Conservation (phyloP, 2,888 invertebrate genomes). For the Acanthosepion esculentum region DNA sequence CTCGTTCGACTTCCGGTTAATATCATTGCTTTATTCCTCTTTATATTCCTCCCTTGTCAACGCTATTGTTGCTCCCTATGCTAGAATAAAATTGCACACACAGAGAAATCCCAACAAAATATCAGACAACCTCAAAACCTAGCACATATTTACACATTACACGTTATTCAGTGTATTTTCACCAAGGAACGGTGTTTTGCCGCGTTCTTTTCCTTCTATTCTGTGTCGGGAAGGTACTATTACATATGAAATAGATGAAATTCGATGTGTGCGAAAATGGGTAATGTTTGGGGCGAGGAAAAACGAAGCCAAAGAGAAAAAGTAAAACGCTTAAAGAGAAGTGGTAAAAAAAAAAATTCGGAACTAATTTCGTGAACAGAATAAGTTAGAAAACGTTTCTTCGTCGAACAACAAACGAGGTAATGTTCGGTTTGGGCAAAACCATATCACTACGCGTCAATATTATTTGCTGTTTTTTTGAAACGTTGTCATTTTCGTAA, state of each 20-base stretch:
- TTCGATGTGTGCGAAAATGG: not conserved
- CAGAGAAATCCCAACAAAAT: too few relatives aligned
- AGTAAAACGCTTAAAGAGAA: not conserved
- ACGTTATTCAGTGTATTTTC: not conserved
- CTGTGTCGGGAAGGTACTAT: not conserved
- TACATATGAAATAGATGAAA: not conserved
- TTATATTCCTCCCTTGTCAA: too few relatives aligned
- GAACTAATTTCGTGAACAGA: not conserved
- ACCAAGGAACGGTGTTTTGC: not conserved
- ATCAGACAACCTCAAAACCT: not conserved
- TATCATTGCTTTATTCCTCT: too few relatives aligned
- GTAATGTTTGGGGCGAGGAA: not conserved
- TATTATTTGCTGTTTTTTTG: not conserved
- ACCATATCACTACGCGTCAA: not conserved
- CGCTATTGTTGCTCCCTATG: too few relatives aligned
- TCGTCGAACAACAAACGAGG: not conserved
- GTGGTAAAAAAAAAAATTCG: not conserved
- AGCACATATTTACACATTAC: not conserved
- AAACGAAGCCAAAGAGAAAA: not conserved
- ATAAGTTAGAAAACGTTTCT: not conserved
- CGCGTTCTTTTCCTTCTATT: not conserved
- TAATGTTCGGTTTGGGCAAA: constrained; percentile 7
- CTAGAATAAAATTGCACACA: too few relatives aligned
- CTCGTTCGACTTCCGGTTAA: too few relatives aligned
- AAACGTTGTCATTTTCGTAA: not conserved